Evolutionary conservation across 2,888 invertebrate species (phyloP), one percentile per base, ranked within the genome.

Genomic region (Drosophila colorata): DNA sequence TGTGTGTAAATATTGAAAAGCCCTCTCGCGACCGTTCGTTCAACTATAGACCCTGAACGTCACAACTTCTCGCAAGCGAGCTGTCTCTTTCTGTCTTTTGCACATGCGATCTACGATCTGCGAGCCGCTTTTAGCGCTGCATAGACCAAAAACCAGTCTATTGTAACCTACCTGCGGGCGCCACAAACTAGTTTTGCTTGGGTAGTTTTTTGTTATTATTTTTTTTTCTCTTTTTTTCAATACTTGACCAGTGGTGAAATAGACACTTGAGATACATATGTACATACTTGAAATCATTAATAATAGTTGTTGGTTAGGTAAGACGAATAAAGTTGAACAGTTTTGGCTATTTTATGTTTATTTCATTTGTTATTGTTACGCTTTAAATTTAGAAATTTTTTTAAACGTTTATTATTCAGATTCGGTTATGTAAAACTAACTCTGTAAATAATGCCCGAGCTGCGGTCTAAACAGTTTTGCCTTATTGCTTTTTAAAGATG

Each of bases 131-230:
- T 31, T 55, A 60, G 59, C 66, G 16, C 40, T 35, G 33, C 46
- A 43, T 59, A 49, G 49, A 51, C 31, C 6, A 37, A 60, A 63
- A 82, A 83, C 87, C 84, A 63, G 82, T 83, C 80, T 51, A 65
- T 51, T 69, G 65, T 68, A 73, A 76, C 46, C 73, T 35, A 56
- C 53, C 78, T 72, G 64, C 58, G 65, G 69, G 70, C 69, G 64
- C 53, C 18, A 41, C 51, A 78, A 80, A 82, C 82, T 71, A 25
- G 82, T 82, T 82, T 65, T 7, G 41, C 48, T 31, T 33, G 47
- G 28, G 25, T 23, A 16, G 38, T 20, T 49, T 48, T 49, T 60
- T 61, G 23, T 52, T 41, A n/a, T 18, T 38, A 51, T 44, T 7
- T 48, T 28, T 16, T 4, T 25, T 18, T 40, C 52, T 23, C 52